These are phyloP conservation scores for Elmis aenea DNA, from an alignment of 2,888 invertebrate genomes.

Conservation along the genomic window DNA sequence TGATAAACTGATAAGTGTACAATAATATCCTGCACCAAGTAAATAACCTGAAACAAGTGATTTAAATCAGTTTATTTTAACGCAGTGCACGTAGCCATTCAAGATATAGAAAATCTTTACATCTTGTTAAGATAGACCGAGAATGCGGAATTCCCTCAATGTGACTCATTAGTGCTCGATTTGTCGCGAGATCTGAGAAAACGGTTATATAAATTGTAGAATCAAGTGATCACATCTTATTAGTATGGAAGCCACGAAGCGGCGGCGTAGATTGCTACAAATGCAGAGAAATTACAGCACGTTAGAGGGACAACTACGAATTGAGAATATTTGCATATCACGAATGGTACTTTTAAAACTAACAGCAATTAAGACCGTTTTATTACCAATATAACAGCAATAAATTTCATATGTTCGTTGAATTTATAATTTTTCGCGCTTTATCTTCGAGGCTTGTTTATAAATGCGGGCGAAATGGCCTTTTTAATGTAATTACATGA, in stretches of 20 bases:
- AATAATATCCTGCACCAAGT: too few relatives aligned
- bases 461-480: too few relatives aligned
- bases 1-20: too few relatives aligned
- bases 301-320: slow-evolving; percentile 20
- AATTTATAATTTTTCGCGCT: too few relatives aligned
- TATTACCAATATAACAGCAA: too few relatives aligned
- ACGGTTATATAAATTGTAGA: slow-evolving; percentile 26
- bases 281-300: slow-evolving; percentile 18
- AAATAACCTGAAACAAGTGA: too few relatives aligned
- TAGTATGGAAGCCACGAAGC: slow-evolving; percentile 27
- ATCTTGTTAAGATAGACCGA: slow-evolving; percentile 25
- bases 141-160: slow-evolving; percentile 28
- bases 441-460: too few relatives aligned
- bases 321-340: slow-evolving; percentile 19
- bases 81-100: too few relatives aligned
- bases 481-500: too few relatives aligned
- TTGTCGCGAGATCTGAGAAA: slow-evolving; percentile 27
- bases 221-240: slow-evolving; percentile 26
- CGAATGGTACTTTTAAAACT: slow-evolving; percentile 15
- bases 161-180: slow-evolving; percentile 29
- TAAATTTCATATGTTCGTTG: too few relatives aligned
- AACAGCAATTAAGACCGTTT: too few relatives aligned
- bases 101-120: slow-evolving; percentile 26
- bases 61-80: too few relatives aligned
- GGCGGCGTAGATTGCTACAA: slow-evolving; percentile 20